phyloP scores from a whole-genome alignment of 2,113 vertebrate genomes.

The Oenanthe oenanthe region DNA sequence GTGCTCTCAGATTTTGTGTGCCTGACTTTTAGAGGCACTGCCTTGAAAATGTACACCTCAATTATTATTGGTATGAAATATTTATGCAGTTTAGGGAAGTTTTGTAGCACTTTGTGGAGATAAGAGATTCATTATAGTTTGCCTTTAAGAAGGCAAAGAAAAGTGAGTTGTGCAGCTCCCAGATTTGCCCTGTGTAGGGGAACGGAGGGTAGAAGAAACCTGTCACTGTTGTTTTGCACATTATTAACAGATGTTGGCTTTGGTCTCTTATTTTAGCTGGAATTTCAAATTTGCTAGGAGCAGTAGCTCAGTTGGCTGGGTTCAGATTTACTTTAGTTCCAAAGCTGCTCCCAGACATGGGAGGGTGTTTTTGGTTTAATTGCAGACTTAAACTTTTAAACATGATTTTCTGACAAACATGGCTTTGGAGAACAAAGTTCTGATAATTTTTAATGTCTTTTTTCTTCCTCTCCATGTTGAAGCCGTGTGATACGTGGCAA shows the following conservation, averaged over 20 bases:
- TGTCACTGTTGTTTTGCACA: rapidly evolving
- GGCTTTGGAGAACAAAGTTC: neutral
- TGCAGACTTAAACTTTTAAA: neutral
- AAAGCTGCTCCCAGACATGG: neutral
- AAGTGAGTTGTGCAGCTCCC: neutral
- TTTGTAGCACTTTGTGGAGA: neutral
- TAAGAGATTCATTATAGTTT: neutral
- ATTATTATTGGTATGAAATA: neutral
- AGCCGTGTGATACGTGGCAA: neutral
- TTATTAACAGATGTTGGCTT: neutral
- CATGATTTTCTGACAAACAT: neutral
- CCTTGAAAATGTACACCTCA: neutral
- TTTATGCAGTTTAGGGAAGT: neutral
- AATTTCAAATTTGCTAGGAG: neutral
- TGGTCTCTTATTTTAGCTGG: neutral
- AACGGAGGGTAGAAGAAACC: neutral
- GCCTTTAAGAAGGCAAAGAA: neutral
- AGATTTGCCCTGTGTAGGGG: neutral
- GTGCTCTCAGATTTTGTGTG: neutral
- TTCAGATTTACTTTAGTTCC: neutral
- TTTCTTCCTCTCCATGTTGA: rapidly evolving
- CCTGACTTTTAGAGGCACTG: neutral
- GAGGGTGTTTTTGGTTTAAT: neutral
- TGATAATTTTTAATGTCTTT: neutral
- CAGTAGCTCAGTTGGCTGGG: neutral